phyloP scores from a whole-genome alignment of 2,888 invertebrate genomes.

The Bugula neritina region DNA sequence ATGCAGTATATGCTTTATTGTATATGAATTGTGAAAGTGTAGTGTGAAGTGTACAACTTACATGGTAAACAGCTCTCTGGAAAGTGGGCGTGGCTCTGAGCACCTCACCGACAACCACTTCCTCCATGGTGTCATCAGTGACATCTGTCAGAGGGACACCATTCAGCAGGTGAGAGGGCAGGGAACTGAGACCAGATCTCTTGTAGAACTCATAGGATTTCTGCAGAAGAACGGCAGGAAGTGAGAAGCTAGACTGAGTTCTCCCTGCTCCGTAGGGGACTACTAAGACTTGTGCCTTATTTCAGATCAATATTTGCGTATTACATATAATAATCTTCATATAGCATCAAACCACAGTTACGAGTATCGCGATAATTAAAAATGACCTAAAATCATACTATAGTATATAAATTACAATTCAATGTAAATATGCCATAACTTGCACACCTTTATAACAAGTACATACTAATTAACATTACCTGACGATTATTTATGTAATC shows the following conservation, averaged over 20 bases:
- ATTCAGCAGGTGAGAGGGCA: slow-evolving; percentile 75
- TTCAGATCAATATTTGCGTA: no score
- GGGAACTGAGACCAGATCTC: slow-evolving; percentile 51
- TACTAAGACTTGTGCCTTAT: no score
- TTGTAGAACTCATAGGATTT: slow-evolving; percentile 45
- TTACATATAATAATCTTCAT: no score
- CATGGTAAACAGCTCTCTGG: slow-evolving; percentile 81
- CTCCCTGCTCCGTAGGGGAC: no score
- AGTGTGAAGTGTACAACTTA: slow-evolving; percentile 32
- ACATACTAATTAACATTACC: not conserved
- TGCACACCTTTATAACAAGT: no score
- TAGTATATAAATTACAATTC: no score
- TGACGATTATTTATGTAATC: slow-evolving; percentile 16
- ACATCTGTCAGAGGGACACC: slow-evolving; percentile 77
- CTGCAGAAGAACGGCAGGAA: slow-evolving; percentile 30
- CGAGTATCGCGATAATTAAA: no score
- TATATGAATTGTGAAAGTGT: not conserved
- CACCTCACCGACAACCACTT: slow-evolving; percentile 79
- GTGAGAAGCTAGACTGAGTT: not conserved
- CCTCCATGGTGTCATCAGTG: slow-evolving; percentile 76
- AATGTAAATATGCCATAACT: no score
- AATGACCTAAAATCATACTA: no score
- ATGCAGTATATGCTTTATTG: no score
- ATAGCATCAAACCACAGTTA: no score
- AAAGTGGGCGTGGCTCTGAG: slow-evolving; percentile 76